Conservation (phyloP, 2,797 vertebrate species). For the Toxotes lorentzi region DNA sequence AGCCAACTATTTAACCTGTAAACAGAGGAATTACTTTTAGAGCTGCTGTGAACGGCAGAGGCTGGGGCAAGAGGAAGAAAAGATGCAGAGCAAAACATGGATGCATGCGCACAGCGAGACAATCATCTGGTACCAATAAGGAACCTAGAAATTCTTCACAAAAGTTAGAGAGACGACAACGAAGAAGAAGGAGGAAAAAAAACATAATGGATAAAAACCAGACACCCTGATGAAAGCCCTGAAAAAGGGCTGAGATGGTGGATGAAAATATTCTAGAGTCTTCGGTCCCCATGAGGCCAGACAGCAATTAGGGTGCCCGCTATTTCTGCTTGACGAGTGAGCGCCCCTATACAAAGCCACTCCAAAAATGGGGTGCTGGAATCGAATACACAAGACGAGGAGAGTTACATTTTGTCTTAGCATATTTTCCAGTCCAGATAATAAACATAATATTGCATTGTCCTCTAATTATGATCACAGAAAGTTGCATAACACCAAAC, state of each 20-base stretch:
- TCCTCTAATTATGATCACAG: slow-evolving; percentile 79
- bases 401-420: slow-evolving; percentile 71
- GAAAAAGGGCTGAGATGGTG: slow-evolving; percentile 45
- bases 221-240: slow-evolving; percentile 58
- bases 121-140: slow-evolving; percentile 81
- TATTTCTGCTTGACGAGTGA: slow-evolving; percentile 70
- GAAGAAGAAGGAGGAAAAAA: slow-evolving; percentile 14
- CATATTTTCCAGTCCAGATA: slow-evolving; percentile 83
- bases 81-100: slow-evolving; percentile 35
- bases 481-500: slow-evolving; percentile 75
- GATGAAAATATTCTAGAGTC: slow-evolving; percentile 57
- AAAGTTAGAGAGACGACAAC: slow-evolving; percentile 39
- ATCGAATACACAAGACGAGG: slow-evolving; percentile 64
- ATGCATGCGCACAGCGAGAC: slow-evolving; percentile 52
- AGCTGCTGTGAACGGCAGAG: slow-evolving; percentile 39
- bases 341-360: slow-evolving; percentile 65
- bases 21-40: slow-evolving; percentile 63
- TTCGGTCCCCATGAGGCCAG: slow-evolving; percentile 61
- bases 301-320: slow-evolving; percentile 75
- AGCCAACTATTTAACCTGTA: slow-evolving; percentile 66
- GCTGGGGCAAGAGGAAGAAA: slow-evolving; percentile 14
- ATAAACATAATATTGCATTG: slow-evolving; percentile 82
- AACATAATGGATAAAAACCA: slow-evolving; percentile 64
- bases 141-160: slow-evolving; percentile 48
- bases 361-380: slow-evolving; percentile 66